Evolutionary conservation across 2,797 vertebrate genomes (phyloP).

Genomic region (Dendrocincla fuliginosa): DNA sequence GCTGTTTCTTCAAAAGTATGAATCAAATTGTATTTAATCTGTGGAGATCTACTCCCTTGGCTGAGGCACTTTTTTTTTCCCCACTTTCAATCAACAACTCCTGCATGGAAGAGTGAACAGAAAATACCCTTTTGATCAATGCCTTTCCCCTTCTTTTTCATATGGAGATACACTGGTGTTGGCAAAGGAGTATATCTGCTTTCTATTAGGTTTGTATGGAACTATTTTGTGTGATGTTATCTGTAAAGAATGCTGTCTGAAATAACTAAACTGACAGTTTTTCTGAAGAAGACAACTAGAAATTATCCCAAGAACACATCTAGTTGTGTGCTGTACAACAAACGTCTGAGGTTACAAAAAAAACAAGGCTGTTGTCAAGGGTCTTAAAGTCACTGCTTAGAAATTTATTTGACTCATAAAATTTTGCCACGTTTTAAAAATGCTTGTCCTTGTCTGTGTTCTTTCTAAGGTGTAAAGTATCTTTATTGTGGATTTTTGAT

Average conservation of each 20-base stretch:
- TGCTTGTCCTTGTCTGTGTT: not conserved
- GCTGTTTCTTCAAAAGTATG: not conserved
- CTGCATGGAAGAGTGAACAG: not conserved
- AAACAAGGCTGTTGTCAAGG: not conserved
- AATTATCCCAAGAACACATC: not conserved
- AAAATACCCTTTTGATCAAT: not conserved
- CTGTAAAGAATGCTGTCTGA: not conserved
- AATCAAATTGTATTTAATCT: not conserved
- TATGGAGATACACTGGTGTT: not conserved
- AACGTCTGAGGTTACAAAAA: not conserved
- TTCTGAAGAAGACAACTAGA: not conserved
- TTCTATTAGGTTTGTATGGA: not conserved
- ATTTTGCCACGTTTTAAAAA: not conserved
- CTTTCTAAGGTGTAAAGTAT: not conserved
- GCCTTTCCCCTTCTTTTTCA: not conserved
- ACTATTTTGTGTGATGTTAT: not conserved
- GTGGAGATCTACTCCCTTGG: not conserved
- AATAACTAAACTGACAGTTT: not conserved
- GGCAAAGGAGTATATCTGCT: not conserved
- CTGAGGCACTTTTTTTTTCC: not conserved
- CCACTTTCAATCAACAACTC: not conserved
- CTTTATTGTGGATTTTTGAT: rapidly evolving
- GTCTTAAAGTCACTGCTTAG: not conserved
- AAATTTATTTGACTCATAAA: not conserved
- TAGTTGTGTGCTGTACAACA: not conserved